Conservation (phyloP, 1,140 invertebrate genomes). For the Aphelinus atriplicis region DNA sequence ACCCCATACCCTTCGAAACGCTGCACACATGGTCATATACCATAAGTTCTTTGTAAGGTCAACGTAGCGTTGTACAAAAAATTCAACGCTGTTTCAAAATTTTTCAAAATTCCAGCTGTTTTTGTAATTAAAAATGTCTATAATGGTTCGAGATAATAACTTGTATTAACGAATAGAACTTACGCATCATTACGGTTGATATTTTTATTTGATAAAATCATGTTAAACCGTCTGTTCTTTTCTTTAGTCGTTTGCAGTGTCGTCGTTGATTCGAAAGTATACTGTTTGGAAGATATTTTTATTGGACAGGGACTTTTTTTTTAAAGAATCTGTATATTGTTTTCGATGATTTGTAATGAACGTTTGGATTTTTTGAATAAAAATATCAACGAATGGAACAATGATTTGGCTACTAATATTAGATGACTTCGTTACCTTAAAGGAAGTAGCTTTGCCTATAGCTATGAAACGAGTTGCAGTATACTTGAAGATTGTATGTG, state of each 20-base stretch:
- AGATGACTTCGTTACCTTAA: constrained; percentile 35
- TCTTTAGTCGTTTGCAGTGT: not conserved
- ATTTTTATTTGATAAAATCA: constrained; percentile 32
- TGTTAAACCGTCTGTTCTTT: too few species aligned
- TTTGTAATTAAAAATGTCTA: constrained; percentile 32
- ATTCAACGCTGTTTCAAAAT: constrained; percentile 9
- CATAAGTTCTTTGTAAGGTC: constrained; percentile 33
- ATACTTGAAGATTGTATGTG: constrained; percentile 24
- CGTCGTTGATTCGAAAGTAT: not conserved
- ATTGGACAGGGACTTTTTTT: constrained; percentile 4
- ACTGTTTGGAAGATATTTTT: constrained; percentile 4
- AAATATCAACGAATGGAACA: constrained; percentile 27
- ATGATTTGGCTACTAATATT: constrained; percentile 33
- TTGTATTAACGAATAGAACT: constrained; percentile 31
- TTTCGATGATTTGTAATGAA: constrained; percentile 2
- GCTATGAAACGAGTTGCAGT: constrained; percentile 34
- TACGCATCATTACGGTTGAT: constrained; percentile 26
- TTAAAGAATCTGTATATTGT: not conserved
- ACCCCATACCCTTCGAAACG: constrained; percentile 13
- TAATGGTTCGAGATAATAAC: constrained; percentile 33
- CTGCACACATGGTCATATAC: constrained; percentile 26
- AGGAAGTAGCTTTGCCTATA: constrained; percentile 19
- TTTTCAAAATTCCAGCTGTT: constrained; percentile 32
- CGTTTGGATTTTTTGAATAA: constrained; percentile 27
- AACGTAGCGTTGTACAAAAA: constrained; percentile 23